Base-by-base conservation (phyloP, 2,797 vertebrate species). In the Acanthiza pusilla region DNA sequence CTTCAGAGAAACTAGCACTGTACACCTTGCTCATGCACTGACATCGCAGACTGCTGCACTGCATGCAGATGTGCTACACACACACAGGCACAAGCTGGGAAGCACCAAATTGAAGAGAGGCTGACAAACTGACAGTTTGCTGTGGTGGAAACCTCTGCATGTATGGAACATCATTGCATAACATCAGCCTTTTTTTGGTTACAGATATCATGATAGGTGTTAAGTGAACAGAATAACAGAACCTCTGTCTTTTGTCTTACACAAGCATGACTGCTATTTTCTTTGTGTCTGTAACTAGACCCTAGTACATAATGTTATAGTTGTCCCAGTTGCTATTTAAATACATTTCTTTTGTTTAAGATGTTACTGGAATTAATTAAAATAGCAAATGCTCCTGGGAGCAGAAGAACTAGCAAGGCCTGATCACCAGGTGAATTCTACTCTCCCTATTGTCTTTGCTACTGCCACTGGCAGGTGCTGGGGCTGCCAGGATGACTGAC, bases 401-500 rank as follows among this genome's bases (percentile, higher is more conserved):
- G 40, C 43, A 66, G 54, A 12, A 74, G 50, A 88, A 72, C 58
- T 51, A 83, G 40, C 0, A 11, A 85, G 75, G n/a, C 40, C 78
- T 62, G 66, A 70, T 77, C 43, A 11, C 30, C 0, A 0, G 15
- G 16, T 65, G 47, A 34, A 51, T 91, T 88, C n/a, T 74, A 8
- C 43, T 67, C 22, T 89, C 20, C 30, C 25, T 36, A 3, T 13
- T 76, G 47, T 27, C 68, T 63, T 80, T 10, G 2, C 30, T 77
- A 13, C 9, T 0, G 1, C 19, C 25, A 16, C 3, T 0, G 0
- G 47, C 51, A 45, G 25, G 16, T 36, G 21, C 23, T 0, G 1
- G 34, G 29, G 19, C 65, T 70, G 30, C 30, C 77, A 51, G 51
- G 10, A 40, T 0, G 2, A 29, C 11, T 26, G 54, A 43, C 0